phyloP scores from a whole-genome alignment of 2,113 vertebrate genomes.

The Phaethon lepturus region DNA sequence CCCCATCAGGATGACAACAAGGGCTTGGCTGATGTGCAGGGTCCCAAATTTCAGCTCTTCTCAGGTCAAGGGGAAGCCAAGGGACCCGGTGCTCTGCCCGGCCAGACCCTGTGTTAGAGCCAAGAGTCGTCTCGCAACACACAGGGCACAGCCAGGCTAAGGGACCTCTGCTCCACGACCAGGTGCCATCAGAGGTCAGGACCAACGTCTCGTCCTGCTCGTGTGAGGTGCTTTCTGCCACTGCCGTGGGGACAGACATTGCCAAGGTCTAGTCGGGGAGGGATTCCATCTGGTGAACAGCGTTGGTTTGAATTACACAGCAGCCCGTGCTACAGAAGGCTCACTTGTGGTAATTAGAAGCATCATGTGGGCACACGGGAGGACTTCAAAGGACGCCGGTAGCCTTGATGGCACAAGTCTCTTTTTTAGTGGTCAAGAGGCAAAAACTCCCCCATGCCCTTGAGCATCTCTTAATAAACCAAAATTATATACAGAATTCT shows the following conservation, averaged over 20 bases:
- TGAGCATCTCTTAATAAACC: not conserved
- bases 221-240: not conserved
- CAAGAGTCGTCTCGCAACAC: not conserved
- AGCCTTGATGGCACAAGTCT: not conserved
- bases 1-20: not conserved
- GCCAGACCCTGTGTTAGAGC: not conserved
- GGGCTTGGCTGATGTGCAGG: not conserved
- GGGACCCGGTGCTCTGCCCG: not conserved
- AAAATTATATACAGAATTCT: not conserved
- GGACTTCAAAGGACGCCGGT: not conserved
- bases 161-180: not conserved
- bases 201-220: accelerated
- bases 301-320: not conserved
- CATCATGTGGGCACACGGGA: not conserved
- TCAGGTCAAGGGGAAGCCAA: not conserved
- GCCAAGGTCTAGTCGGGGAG: not conserved
- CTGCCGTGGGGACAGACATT: accelerated
- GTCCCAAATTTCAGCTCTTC: not conserved
- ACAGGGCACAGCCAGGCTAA: not conserved
- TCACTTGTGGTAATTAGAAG: constrained; percentile 48
- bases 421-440: not conserved
- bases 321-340: constrained; percentile 11
- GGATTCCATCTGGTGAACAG: constrained; percentile 19
- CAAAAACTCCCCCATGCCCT: not conserved
- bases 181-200: not conserved